These are phyloP conservation scores for Daphoenositta chrysoptera DNA, from an alignment of 2,113 vertebrate species.

Conservation along the genomic window DNA sequence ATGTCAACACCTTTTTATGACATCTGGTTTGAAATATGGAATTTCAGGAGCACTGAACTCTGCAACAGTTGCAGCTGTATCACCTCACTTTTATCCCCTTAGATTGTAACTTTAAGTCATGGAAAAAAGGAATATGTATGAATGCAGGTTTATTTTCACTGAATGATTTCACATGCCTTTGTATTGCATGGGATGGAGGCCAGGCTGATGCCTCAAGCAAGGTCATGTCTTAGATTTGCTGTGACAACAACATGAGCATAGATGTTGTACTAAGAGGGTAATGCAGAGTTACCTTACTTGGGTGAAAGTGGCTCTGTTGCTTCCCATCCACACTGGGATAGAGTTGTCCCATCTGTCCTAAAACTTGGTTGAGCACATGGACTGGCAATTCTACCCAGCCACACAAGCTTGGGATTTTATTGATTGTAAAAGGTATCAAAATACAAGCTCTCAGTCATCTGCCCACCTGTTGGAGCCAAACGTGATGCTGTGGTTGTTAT, in stretches of 20 bases:
- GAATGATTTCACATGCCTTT: not conserved
- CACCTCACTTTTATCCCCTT: not conserved
- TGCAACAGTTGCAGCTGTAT: not conserved
- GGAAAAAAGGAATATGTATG: not conserved
- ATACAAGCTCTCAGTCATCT: not conserved
- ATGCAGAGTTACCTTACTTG: not conserved
- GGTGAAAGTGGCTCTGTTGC: not conserved
- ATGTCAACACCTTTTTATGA: not conserved
- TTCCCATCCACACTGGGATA: not conserved
- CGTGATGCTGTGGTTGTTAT: not conserved
- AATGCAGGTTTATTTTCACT: not conserved
- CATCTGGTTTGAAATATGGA: not conserved
- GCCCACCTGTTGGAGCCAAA: not conserved
- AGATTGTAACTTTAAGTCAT: not conserved
- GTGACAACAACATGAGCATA: not conserved
- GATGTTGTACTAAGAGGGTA: not conserved
- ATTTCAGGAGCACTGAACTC: not conserved
- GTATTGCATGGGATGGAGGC: not conserved
- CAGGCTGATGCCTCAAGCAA: not conserved
- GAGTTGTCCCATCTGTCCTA: not conserved
- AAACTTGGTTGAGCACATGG: accelerated
- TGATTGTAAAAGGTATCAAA: not conserved
- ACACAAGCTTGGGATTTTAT: not conserved
- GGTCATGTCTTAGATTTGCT: not conserved
- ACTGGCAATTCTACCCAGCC: not conserved